phyloP scores from a whole-genome alignment of 2,797 vertebrate species.

The Mormyrops boulengeri region DNA sequence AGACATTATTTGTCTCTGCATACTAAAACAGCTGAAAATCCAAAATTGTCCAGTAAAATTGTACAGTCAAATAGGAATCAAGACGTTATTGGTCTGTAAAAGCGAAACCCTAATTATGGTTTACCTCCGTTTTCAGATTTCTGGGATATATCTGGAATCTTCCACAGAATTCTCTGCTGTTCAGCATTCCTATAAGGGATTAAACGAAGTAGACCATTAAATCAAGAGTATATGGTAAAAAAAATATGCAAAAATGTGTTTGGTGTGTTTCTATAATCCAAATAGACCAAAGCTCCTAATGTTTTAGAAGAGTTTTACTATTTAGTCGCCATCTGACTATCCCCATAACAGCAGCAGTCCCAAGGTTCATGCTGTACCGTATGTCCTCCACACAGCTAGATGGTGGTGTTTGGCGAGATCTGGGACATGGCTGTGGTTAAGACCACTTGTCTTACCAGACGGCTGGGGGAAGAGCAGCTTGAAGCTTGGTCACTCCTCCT shows the following conservation, averaged over 20 bases:
- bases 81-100: not conserved
- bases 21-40: not conserved
- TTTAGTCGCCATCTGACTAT: not conserved
- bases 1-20: not conserved
- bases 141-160: slow-evolving; percentile 89
- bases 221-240: not conserved
- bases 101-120: not conserved
- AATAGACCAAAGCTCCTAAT: not conserved
- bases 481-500: slow-evolving; percentile 80
- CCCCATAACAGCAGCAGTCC: not conserved
- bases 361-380: not conserved
- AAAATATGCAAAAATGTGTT: not conserved
- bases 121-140: slow-evolving; percentile 96
- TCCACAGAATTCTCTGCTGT: slow-evolving; percentile 93
- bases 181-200: slow-evolving; percentile 76
- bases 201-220: not conserved
- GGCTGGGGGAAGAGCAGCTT: slow-evolving; percentile 87
- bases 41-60: not conserved
- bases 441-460: slow-evolving; percentile 69
- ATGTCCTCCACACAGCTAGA: not conserved
- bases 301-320: not conserved
- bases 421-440: not conserved
- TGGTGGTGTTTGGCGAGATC: not conserved
- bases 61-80: not conserved
- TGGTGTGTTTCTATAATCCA: not conserved